phyloP scores from a whole-genome alignment of 2,113 vertebrate species.

The Phyllopteryx taeniolatus region DNA sequence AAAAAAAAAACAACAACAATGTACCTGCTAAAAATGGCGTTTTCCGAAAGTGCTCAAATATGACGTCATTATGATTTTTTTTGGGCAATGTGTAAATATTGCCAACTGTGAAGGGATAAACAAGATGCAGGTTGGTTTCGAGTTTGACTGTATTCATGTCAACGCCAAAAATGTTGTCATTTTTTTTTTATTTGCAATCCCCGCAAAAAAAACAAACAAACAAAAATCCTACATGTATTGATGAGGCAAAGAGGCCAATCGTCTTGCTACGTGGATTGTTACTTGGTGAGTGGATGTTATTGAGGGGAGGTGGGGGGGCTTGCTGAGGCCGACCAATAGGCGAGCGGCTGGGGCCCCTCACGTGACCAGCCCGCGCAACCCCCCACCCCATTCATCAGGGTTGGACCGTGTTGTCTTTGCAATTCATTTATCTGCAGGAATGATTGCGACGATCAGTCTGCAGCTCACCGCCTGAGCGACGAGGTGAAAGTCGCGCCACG shows the following conservation, averaged over 20 bases:
- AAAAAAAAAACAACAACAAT: too few relatives aligned
- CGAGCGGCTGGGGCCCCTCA: conserved; percentile 63
- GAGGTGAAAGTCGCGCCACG: conserved; percentile 99
- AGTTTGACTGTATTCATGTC: conserved; percentile 63
- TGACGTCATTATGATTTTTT: background rate
- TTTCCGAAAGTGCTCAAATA: background rate
- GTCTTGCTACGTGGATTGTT: conserved; percentile 80
- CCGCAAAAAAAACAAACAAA: conserved; percentile 35
- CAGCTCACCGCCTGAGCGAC: conserved; percentile 99
- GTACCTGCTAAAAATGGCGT: too few relatives aligned
- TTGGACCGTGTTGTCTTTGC: conserved; percentile 99
- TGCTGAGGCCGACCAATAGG: conserved; percentile 75
- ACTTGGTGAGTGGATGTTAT: conserved; percentile 85
- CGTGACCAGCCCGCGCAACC: conserved; percentile 73
- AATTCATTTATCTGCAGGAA: conserved; percentile 99
- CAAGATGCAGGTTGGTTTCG: background rate
- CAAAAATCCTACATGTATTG: conserved; percentile 91
- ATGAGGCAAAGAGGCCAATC: conserved; percentile 91
- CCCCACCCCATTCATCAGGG: conserved; percentile 98
- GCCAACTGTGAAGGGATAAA: background rate
- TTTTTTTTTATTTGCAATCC: conserved; percentile 79
- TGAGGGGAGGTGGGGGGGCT: conserved; percentile 64
- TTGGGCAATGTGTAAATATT: background rate
- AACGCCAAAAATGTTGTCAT: too few relatives aligned
- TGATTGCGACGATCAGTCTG: conserved; percentile 99